A percentile compares a stretch with the other conserved stretches of the same genome.
phyloP scores from a whole-genome alignment of 2,797 vertebrate species.

The Fringilla coelebs region DNA sequence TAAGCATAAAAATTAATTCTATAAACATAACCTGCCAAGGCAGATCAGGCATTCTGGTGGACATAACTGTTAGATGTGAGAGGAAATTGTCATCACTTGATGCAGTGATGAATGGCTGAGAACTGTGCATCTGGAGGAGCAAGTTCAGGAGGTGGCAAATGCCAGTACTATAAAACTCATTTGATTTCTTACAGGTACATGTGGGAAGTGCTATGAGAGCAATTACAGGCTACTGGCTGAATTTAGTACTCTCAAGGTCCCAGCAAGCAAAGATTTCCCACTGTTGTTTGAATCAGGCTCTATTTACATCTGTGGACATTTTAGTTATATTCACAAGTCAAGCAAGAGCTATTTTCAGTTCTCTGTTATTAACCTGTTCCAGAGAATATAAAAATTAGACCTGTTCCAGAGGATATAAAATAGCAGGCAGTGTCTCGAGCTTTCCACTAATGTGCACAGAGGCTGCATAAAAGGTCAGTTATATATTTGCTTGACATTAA shows the following conservation, averaged over 20 bases:
- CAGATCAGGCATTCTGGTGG: background rate
- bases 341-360: background rate
- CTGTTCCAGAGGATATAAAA: background rate
- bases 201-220: background rate
- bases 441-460: background rate
- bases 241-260: background rate
- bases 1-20: background rate
- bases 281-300: background rate
- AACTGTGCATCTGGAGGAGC: background rate
- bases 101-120: background rate
- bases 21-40: background rate
- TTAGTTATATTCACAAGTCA: background rate
- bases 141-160: background rate
- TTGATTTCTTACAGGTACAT: background rate
- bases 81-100: background rate
- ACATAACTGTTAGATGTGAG: too few species aligned
- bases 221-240: background rate
- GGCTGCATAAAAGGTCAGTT: background rate
- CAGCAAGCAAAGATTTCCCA: background rate
- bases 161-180: background rate
- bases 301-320: background rate
- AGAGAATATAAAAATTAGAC: background rate
- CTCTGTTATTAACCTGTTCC: background rate
- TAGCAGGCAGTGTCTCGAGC: rapidly evolving
- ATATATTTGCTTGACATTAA: background rate